Evolutionary conservation across 2,113 vertebrate species (phyloP).

Genomic region (Monarcha castaneiventris): DNA sequence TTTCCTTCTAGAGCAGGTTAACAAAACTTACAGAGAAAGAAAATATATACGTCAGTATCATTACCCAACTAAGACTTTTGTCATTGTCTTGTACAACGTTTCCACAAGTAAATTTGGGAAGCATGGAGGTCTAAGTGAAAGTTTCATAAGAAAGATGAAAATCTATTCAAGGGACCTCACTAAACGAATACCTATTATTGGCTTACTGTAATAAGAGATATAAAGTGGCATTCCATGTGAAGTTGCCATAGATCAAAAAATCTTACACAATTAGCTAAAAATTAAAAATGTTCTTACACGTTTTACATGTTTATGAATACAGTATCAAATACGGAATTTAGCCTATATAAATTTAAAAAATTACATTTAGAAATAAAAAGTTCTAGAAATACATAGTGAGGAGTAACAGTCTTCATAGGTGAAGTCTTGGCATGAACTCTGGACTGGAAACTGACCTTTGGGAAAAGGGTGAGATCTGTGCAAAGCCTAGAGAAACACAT

Average conservation of each 20-base stretch:
- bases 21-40: background rate
- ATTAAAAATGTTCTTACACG: fast-evolving
- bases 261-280: background rate
- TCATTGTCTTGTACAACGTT: background rate
- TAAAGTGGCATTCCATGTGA: background rate
- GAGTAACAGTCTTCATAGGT: background rate
- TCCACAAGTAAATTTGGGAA: background rate
- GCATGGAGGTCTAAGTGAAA: background rate
- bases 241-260: background rate
- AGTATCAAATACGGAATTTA: background rate
- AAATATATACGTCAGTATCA: background rate
- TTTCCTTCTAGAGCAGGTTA: background rate
- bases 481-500: background rate
- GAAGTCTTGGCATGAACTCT: background rate
- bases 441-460: background rate
- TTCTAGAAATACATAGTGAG: background rate
- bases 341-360: background rate
- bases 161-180: background rate
- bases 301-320: background rate
- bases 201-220: background rate
- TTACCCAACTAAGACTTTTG: background rate
- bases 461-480: background rate
- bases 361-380: too few species aligned
- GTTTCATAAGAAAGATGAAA: background rate
- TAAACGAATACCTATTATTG: background rate